A percentile compares a stretch with the other conserved stretches of the same genome.
Conservation (phyloP, 2,797 vertebrate species). For the Labeo calbasu region DNA sequence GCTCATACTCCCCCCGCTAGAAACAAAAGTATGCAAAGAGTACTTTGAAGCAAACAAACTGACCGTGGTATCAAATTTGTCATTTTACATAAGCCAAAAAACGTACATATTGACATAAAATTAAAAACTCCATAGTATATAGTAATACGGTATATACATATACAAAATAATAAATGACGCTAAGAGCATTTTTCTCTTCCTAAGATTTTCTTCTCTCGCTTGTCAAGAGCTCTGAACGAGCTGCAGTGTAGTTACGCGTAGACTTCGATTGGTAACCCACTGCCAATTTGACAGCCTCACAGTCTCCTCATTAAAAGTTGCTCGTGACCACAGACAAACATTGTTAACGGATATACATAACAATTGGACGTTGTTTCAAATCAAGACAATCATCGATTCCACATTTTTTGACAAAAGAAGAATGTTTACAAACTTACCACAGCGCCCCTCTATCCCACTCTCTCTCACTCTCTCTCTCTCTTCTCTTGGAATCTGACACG, state of each 20-base stretch:
- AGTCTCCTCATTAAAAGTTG: slow-evolving; percentile 24
- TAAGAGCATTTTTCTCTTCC: background rate
- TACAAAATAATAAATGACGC: background rate
- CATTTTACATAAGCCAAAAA: background rate
- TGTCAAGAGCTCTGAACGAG: slow-evolving; percentile 44
- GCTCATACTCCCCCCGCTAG: slow-evolving; percentile 50
- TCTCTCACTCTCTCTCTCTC: slow-evolving; percentile 63
- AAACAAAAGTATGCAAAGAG: slow-evolving; percentile 57
- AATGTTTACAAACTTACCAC: slow-evolving; percentile 88
- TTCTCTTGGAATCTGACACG: slow-evolving; percentile 85
- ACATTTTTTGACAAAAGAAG: slow-evolving; percentile 69
- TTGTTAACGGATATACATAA: background rate
- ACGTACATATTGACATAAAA: background rate
- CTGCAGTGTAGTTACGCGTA: background rate
- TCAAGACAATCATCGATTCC: slow-evolving; percentile 35
- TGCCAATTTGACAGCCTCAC: slow-evolving; percentile 57
- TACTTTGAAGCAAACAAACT: slow-evolving; percentile 33
- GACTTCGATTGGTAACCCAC: slow-evolving; percentile 44
- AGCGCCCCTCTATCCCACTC: slow-evolving; percentile 74
- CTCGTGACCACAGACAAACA: slow-evolving; percentile 13
- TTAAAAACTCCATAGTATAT: no score
- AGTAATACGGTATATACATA: background rate
- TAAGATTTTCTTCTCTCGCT: slow-evolving; percentile 24
- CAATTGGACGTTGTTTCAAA: slow-evolving; percentile 1
- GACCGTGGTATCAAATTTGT: background rate